A percentile compares a stretch with the other conserved stretches of the same genome.
phyloP scores from a whole-genome alignment of 2,888 invertebrate genomes.

The Lochmaea capreae region DNA sequence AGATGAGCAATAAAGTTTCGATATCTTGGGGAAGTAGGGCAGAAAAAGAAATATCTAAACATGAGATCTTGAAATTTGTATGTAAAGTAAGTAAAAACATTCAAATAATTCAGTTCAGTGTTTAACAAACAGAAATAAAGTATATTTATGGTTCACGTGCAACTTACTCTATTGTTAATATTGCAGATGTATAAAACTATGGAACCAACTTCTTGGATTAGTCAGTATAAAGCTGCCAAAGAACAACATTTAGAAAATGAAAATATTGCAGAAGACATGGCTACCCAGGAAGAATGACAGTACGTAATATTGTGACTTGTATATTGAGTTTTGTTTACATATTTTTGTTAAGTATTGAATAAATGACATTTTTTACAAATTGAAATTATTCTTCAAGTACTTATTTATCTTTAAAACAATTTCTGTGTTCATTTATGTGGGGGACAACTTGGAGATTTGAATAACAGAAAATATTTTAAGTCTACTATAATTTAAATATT shows the following conservation, averaged over 20 bases:
- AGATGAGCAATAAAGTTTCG: conserved; percentile 46
- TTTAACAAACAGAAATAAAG: not conserved
- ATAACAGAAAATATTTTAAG: too few species aligned
- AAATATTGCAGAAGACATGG: not conserved
- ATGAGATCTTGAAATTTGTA: conserved; percentile 54
- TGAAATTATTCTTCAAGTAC: not conserved
- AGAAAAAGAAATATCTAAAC: conserved; percentile 56
- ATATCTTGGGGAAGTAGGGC: conserved; percentile 55
- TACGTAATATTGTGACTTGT: not conserved
- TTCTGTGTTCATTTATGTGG: too few species aligned
- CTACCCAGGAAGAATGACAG: conserved; percentile 2
- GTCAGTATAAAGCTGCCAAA: conserved; percentile 50
- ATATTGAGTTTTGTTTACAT: not conserved
- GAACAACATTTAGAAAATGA: conserved; percentile 51
- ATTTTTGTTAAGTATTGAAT: not conserved
- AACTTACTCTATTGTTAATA: not conserved
- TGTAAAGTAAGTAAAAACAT: conserved; percentile 49
- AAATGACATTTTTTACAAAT: not conserved
- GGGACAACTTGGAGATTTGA: too few species aligned
- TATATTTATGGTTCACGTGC: not conserved
- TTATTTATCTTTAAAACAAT: too few species aligned
- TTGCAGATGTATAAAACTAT: conserved; percentile 53
- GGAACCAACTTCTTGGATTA: conserved; percentile 51
- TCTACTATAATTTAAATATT: too few species aligned
- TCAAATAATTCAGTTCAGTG: not conserved